Evolutionary conservation across 2,113 vertebrate species (phyloP).

Genomic region (Aplodontia rufa): DNA sequence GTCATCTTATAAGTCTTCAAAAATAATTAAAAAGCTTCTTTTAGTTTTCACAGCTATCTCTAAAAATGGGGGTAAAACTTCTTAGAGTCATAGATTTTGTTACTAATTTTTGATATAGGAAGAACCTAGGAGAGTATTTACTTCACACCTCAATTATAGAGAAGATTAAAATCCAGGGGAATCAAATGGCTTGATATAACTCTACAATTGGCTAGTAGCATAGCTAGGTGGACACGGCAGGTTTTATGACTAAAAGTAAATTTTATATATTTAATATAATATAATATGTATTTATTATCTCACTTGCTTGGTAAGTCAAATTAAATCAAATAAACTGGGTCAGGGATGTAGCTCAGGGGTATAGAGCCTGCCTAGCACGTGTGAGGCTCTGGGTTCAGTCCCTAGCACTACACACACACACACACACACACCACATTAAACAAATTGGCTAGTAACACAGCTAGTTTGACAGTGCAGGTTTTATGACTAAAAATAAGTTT

Average conservation of each 20-base stretch:
- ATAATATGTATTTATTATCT: background rate
- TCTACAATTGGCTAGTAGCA: background rate
- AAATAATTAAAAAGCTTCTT: background rate
- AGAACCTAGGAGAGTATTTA: background rate
- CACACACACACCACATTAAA: background rate
- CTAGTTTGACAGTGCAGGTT: background rate
- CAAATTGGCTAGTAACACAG: background rate
- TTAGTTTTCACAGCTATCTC: background rate
- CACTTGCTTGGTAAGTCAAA: background rate
- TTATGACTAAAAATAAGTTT: background rate
- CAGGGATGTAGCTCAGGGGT: background rate
- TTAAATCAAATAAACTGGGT: background rate
- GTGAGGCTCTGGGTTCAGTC: background rate
- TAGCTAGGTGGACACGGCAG: background rate
- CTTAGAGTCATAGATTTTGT: background rate
- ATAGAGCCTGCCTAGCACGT: accelerated
- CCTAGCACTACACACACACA: background rate
- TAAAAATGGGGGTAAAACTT: background rate
- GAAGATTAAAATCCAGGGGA: background rate
- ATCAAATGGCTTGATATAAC: background rate
- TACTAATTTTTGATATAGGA: background rate
- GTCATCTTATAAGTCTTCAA: background rate
- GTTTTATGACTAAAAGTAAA: background rate
- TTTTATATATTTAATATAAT: background rate
- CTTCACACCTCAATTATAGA: background rate